Evolutionary conservation across 2,888 invertebrate genomes (phyloP).

Genomic region (Graphium colonna): DNA sequence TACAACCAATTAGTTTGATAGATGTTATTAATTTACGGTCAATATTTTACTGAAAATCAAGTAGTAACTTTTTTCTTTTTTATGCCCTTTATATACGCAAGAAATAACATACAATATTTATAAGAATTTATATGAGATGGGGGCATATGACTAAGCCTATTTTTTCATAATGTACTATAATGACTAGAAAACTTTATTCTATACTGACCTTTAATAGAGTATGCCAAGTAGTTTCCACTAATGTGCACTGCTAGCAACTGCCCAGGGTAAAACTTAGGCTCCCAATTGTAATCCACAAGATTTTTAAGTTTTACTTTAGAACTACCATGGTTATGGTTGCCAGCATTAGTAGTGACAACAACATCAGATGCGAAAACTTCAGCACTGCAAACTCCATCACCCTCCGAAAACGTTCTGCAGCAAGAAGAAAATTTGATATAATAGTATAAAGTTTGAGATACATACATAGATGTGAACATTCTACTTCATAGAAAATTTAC

Average conservation of each 20-base stretch:
- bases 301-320: slow-evolving; percentile 94
- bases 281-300: slow-evolving; percentile 96
- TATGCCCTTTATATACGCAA: no score
- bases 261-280: slow-evolving; percentile 91
- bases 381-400: slow-evolving; percentile 79
- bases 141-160: no score
- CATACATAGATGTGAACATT: no score
- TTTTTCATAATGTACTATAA: no score
- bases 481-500: no score
- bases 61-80: no score
- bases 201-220: slow-evolving; percentile 90
- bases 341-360: slow-evolving; percentile 84
- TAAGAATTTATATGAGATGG: no score
- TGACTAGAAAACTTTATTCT: neutral
- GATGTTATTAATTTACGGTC: no score
- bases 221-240: slow-evolving; percentile 92
- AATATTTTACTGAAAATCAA: no score
- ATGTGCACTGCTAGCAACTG: slow-evolving; percentile 93
- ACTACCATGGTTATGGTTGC: slow-evolving; percentile 88
- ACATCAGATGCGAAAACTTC: slow-evolving; percentile 82
- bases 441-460: slow-evolving; percentile 22
- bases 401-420: slow-evolving; percentile 79
- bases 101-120: no score
- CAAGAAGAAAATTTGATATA: slow-evolving; percentile 1
- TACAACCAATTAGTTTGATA: no score